phyloP scores from a whole-genome alignment of 2,113 vertebrate genomes.

The human (Homo sapiens) region GRCh38 chr5:43973501-43974000 shows the following conservation, averaged over 20 bases:
- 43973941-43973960: not conserved
- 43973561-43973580: too few species aligned
- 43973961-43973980: not conserved
- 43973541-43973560: not conserved
- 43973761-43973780: not conserved
- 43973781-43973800: conserved; percentile 33
- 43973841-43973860: not conserved
- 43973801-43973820: not conserved
- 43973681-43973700: not conserved
- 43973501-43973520: not conserved
- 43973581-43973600: not conserved
- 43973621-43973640: not conserved
- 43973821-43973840: not conserved
- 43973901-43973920: not conserved
- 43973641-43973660: not conserved
- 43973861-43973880: not conserved
- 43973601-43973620: not conserved
- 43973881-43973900: not conserved
- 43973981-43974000: not conserved
- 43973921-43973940: not conserved
- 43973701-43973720: not conserved
- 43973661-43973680: not conserved
- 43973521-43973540: not conserved
- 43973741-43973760: not conserved
- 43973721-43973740: not conserved